phyloP scores from a whole-genome alignment of 2,888 invertebrate genomes.

The Heteropelma amictum region DNA sequence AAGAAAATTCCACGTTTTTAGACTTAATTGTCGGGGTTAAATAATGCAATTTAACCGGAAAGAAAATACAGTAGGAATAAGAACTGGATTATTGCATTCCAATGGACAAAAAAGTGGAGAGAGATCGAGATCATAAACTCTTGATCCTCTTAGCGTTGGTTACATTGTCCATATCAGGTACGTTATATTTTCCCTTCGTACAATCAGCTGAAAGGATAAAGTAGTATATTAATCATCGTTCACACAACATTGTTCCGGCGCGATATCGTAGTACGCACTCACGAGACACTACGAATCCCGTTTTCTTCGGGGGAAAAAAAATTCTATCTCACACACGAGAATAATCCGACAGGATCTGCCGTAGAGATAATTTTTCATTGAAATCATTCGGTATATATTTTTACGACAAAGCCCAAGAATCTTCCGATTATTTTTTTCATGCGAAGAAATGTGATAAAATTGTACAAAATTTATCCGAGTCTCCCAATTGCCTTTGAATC shows the following conservation, averaged over 20 bases:
- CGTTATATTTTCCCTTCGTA: constrained; percentile 22
- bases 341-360: constrained; percentile 15
- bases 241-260: not conserved
- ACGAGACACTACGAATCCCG: constrained; percentile 34
- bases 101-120: constrained; percentile 3
- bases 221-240: constrained; percentile 40
- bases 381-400: too few species aligned
- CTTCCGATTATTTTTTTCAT: not conserved
- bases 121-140: constrained; percentile 19
- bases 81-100: not conserved
- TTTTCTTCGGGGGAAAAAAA: constrained; percentile 22
- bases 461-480: too few species aligned
- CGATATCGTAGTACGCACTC: not conserved
- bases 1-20: constrained; percentile 25
- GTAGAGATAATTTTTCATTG: not conserved
- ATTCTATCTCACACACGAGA: constrained; percentile 36
- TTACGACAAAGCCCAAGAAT: too few species aligned
- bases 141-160: constrained; percentile 1
- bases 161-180: too few species aligned
- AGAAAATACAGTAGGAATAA: not conserved
- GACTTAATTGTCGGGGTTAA: constrained; percentile 23
- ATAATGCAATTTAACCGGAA: constrained; percentile 35
- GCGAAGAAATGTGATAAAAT: too few species aligned
- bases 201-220: constrained; percentile 25
- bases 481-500: too few species aligned